Conservation (phyloP, 2,113 vertebrate species). For the Monopterus albus region DNA sequence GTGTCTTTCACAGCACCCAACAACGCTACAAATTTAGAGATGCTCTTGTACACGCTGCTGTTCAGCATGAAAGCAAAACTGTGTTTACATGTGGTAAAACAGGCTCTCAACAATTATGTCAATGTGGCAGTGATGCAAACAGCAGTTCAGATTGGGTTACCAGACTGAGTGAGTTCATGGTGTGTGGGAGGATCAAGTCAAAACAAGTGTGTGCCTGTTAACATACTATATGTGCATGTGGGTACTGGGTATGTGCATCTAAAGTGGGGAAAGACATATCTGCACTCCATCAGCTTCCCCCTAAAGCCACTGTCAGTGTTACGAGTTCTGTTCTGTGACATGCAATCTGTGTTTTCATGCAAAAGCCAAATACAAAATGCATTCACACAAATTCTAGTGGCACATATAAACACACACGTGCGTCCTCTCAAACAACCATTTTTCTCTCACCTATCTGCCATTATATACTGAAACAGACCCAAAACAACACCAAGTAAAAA, state of each 20-base stretch:
- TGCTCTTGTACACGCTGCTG: background rate
- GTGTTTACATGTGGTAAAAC: constrained; percentile 52
- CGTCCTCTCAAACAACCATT: background rate
- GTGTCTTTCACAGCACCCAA: background rate
- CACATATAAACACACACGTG: background rate
- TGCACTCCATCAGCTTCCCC: constrained; percentile 41
- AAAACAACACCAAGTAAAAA: constrained; percentile 9
- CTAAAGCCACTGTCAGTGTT: constrained; percentile 1
- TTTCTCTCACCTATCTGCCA: background rate
- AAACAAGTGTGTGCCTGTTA: constrained; percentile 29
- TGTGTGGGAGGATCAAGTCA: constrained; percentile 45
- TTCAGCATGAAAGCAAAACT: constrained; percentile 13
- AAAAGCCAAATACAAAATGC: constrained; percentile 10
- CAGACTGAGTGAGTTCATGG: constrained; percentile 30
- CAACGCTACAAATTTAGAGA: background rate
- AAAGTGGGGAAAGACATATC: constrained; percentile 39
- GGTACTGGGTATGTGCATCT: constrained; percentile 33
- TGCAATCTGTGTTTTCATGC: constrained; percentile 22
- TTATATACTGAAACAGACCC: too few species aligned
- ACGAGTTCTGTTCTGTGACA: constrained; percentile 1
- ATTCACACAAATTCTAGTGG: background rate
- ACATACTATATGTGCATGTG: background rate
- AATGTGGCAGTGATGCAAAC: constrained; percentile 39
- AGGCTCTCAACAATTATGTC: constrained; percentile 36
- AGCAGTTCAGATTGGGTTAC: constrained; percentile 17